These are phyloP conservation scores for Acanthurus leucopareius DNA, from an alignment of 2,797 vertebrate species.

Conservation along the genomic window DNA sequence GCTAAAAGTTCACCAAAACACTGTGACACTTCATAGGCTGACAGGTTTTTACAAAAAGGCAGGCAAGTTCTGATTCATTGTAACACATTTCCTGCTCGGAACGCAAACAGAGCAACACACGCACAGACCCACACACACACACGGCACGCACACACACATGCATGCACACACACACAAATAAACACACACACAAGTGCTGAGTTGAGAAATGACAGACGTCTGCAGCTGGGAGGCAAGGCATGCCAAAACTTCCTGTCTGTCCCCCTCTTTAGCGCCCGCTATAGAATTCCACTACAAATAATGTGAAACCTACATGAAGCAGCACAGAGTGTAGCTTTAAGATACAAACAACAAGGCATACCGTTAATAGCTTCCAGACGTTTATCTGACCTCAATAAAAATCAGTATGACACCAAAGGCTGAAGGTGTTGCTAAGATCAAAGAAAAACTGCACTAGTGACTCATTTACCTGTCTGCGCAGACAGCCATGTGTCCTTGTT, in stretches of 20 bases:
- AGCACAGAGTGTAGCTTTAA: slow-evolving; percentile 54
- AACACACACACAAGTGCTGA: slow-evolving; percentile 74
- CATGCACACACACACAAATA: slow-evolving; percentile 49
- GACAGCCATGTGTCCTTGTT: slow-evolving; percentile 66
- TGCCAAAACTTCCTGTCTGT: slow-evolving; percentile 77
- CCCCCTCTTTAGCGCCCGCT: slow-evolving; percentile 60
- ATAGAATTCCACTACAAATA: slow-evolving; percentile 50
- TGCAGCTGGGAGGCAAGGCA: slow-evolving; percentile 79
- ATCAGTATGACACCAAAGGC: slow-evolving; percentile 49
- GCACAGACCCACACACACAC: slow-evolving; percentile 27
- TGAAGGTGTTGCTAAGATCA: slow-evolving; percentile 61
- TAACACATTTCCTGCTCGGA: slow-evolving; percentile 69
- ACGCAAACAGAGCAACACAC: slow-evolving; percentile 26
- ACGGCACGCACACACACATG: slow-evolving; percentile 19
- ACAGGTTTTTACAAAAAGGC: slow-evolving; percentile 37
- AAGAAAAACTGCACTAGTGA: slow-evolving; percentile 57
- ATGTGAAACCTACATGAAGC: slow-evolving; percentile 37
- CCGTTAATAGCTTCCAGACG: slow-evolving; percentile 63
- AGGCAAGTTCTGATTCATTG: slow-evolving; percentile 59
- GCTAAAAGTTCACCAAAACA: slow-evolving; percentile 34
- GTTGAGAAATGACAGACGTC: slow-evolving; percentile 84
- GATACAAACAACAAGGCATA: slow-evolving; percentile 57
- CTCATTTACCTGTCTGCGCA: slow-evolving; percentile 69
- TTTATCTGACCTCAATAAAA: slow-evolving; percentile 65
- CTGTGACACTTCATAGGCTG: slow-evolving; percentile 16